Evolutionary conservation across 2,888 invertebrate genomes (phyloP), one percentile per base, ranked within the genome.

Genomic region (Megamerina dolium): DNA sequence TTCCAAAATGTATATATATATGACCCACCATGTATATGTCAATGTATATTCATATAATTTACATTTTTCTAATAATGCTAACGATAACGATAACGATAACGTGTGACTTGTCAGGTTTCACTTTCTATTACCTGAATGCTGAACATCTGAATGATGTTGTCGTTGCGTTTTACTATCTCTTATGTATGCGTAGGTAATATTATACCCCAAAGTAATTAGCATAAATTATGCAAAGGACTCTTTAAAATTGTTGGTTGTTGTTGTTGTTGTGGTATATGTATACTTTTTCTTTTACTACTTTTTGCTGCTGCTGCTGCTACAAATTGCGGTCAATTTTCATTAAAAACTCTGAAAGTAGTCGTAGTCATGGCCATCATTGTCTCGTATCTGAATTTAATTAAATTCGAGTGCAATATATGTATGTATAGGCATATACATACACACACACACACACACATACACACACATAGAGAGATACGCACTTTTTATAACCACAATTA

Each of bases 261-360:
- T n/a, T n/a, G n/a, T n/a, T n/a, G n/a, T n/a, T n/a, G n/a, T n/a
- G n/a, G n/a, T n/a, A n/a, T n/a, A n/a, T n/a, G n/a, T n/a, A n/a
- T n/a, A n/a, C n/a, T n/a, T n/a, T n/a, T n/a, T n/a, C n/a, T n/a
- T n/a, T n/a, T n/a, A n/a, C n/a, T n/a, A n/a, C n/a, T n/a, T n/a
- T n/a, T n/a, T n/a, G n/a, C n/a, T n/a, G n/a, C n/a, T 26, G 10
- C 18, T 21, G 17, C 10, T 18, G 29, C 34, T 18, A 21, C 33
- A 43, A 40, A 40, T 36, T 44, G 44, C 36, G 39, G 21, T 44
- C 21, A 44, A 30, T 39, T 40, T 40, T 40, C 36, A 44, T 44
- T 44, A 36, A n/a, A n/a, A n/a, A n/a, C n/a, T n/a, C n/a, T n/a
- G n/a, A n/a, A n/a, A n/a, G n/a, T n/a, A n/a, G n/a, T n/a, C n/a